phyloP scores from a whole-genome alignment of 2,888 invertebrate species.

The Petrolisthes cinctipes region DNA sequence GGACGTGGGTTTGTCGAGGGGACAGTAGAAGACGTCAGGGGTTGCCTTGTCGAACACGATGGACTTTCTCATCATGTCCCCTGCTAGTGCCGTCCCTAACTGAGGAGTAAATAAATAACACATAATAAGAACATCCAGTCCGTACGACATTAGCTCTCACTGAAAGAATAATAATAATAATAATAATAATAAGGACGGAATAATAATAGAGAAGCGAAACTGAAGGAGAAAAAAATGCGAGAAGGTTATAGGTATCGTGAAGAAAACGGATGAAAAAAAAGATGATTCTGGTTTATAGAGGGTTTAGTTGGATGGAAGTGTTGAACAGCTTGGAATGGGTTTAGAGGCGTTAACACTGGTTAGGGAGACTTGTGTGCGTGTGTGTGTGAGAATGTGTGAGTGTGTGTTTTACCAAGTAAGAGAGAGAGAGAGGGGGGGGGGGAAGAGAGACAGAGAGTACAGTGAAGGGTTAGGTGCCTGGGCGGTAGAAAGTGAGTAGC shows the following conservation, averaged over 20 bases:
- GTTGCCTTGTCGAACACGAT: slow-evolving; percentile 85
- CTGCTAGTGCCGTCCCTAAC: slow-evolving; percentile 37
- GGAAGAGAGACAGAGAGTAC: neutral
- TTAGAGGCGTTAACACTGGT: neutral
- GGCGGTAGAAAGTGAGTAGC: no score
- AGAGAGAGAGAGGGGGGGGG: neutral
- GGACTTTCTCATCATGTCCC: slow-evolving; percentile 80
- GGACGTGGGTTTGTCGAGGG: slow-evolving; percentile 81
- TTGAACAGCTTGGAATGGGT: neutral
- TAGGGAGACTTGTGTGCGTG: neutral
- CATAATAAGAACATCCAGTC: neutral
- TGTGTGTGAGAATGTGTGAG: neutral
- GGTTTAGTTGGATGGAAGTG: neutral
- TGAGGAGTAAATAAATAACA: neutral
- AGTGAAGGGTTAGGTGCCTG: neutral
- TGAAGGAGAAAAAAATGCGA: no score
- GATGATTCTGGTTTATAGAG: neutral
- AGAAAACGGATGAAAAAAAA: neutral
- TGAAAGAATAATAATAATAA: no score
- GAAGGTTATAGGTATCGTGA: no score
- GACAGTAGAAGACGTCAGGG: slow-evolving; percentile 84
- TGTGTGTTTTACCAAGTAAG: neutral
- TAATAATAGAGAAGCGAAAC: neutral
- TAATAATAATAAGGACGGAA: neutral
- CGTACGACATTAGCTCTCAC: neutral